phyloP scores from a whole-genome alignment of 2,888 invertebrate genomes.

The Chaetogeoica ovagalla region DNA sequence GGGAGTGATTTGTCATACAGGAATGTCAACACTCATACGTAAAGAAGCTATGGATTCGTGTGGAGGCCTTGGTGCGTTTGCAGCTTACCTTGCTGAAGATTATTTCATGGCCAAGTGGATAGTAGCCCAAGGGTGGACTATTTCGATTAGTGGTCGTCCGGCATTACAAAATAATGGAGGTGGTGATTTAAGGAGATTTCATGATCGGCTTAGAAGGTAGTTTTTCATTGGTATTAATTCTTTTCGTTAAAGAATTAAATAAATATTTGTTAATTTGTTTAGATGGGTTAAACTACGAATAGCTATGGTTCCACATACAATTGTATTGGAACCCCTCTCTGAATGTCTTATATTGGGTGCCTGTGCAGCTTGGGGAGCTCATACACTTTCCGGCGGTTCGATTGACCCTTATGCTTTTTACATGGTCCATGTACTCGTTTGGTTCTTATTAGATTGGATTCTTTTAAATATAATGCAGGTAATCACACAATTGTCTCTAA shows the following conservation, averaged over 20 bases:
- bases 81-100: constrained; percentile 95
- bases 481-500: constrained; percentile 44
- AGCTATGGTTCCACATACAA: constrained; percentile 91
- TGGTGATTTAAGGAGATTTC: constrained; percentile 64
- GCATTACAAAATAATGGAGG: constrained; percentile 94
- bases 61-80: constrained; percentile 89
- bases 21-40: constrained; percentile 94
- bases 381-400: constrained; percentile 68
- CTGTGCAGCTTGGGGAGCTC: constrained; percentile 83
- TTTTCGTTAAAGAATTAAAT: background rate
- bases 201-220: constrained; percentile 52
- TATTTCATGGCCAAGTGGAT: constrained; percentile 94
- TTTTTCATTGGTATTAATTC: background rate
- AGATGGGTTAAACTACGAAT: constrained; percentile 95
- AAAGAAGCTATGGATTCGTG: constrained; percentile 86
- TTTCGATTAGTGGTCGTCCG: constrained; percentile 88
- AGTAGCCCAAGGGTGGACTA: constrained; percentile 84
- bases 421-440: constrained; percentile 86
- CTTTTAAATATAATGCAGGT: constrained; percentile 84
- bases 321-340: constrained; percentile 89
- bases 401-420: constrained; percentile 91
- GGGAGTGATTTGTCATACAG: constrained; percentile 95
- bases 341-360: constrained; percentile 93
- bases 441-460: constrained; percentile 96
- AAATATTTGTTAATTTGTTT: constrained; percentile 53